Evolutionary conservation across 2,888 invertebrate species (phyloP).

Genomic region (Metopia argyrocephala): DNA sequence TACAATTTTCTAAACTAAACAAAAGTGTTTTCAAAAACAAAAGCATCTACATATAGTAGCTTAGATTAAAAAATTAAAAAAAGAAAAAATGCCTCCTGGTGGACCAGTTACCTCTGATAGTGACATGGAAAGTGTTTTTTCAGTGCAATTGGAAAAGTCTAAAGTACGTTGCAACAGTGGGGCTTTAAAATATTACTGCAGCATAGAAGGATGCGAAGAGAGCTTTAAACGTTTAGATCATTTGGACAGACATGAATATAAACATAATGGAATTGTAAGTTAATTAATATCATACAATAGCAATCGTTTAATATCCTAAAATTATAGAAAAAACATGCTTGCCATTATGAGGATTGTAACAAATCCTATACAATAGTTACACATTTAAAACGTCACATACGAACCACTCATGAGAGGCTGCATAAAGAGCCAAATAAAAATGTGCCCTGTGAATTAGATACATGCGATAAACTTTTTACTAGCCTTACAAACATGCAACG

Average conservation of each 20-base stretch:
- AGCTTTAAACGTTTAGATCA: constrained; percentile 80
- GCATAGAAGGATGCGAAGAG: constrained; percentile 79
- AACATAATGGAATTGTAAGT: constrained; percentile 82
- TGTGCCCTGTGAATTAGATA: constrained; percentile 70
- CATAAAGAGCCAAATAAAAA: constrained; percentile 65
- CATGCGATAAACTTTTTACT: constrained; percentile 80
- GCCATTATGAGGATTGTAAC: constrained; percentile 80
- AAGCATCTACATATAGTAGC: neutral
- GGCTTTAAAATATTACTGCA: constrained; percentile 78
- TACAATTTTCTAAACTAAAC: neutral
- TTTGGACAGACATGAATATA: constrained; percentile 80
- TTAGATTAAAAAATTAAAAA: no score
- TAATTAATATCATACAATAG: neutral
- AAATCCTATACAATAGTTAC: constrained; percentile 82
- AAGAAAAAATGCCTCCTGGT: constrained; percentile 69
- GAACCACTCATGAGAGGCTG: constrained; percentile 78
- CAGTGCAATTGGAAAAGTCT: constrained; percentile 64
- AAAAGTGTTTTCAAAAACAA: neutral
- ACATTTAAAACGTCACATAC: constrained; percentile 82
- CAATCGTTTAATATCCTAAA: constrained; percentile 60
- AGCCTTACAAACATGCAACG: constrained; percentile 81
- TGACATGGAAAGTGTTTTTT: constrained; percentile 72
- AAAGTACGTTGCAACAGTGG: constrained; percentile 66
- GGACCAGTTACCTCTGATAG: constrained; percentile 72
- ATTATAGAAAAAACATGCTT: constrained; percentile 81